phyloP scores from a whole-genome alignment of 2,113 vertebrate species.

The Monarcha castaneiventris region DNA sequence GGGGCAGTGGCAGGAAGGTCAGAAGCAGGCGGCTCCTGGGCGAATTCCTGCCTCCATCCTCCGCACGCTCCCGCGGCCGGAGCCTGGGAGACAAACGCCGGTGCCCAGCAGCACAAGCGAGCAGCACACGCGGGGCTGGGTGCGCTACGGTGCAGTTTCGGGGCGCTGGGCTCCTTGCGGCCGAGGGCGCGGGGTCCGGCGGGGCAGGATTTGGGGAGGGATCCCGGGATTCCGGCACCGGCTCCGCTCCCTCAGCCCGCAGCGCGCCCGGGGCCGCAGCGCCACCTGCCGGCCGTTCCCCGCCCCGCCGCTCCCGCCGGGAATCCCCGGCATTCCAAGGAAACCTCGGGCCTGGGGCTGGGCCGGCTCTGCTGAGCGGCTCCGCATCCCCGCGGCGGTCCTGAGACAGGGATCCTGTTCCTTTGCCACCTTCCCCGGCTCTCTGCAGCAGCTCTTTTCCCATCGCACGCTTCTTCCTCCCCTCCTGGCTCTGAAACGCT shows the following conservation, averaged over 20 bases:
- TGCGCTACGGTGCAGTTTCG: not conserved
- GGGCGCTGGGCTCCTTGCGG: not conserved
- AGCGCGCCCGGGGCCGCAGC: rapidly evolving
- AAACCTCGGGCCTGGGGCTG: rapidly evolving
- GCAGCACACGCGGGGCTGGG: not conserved
- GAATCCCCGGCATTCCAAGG: rapidly evolving
- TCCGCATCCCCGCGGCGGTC: not conserved
- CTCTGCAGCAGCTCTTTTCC: not conserved
- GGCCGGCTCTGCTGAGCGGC: not conserved
- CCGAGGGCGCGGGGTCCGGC: not conserved
- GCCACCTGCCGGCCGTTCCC: not conserved
- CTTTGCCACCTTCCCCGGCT: not conserved
- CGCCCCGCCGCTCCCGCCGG: rapidly evolving
- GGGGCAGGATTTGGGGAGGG: not conserved
- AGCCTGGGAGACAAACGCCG: not conserved
- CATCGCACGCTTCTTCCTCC: rapidly evolving
- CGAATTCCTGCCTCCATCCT: not conserved
- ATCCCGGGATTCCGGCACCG: not conserved
- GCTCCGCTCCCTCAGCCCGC: not conserved
- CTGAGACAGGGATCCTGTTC: no score
- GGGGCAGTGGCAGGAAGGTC: not conserved
- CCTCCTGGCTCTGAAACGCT: not conserved
- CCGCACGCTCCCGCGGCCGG: rapidly evolving
- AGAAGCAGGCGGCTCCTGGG: not conserved
- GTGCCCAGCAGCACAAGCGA: not conserved